These are phyloP conservation scores for Cacajao melanocephalus DNA, from an alignment of 2,797 vertebrate species.

Conservation along the genomic window DNA sequence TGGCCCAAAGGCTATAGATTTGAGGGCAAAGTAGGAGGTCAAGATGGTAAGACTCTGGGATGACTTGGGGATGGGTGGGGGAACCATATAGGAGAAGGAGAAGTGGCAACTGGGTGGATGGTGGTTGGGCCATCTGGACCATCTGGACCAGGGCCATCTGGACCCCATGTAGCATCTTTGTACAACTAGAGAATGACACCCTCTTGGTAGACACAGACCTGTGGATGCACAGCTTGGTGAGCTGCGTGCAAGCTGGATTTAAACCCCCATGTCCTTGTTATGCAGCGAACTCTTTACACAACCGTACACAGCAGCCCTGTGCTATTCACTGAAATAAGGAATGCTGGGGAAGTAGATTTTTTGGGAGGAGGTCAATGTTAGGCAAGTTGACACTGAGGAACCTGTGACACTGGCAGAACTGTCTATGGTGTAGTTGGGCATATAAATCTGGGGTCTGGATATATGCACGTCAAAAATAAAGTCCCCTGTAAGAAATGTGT, in stretches of 20 bases:
- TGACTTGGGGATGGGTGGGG: background rate
- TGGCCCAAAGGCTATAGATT: background rate
- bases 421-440: background rate
- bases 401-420: background rate
- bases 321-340: background rate
- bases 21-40: background rate
- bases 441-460: background rate
- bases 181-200: background rate
- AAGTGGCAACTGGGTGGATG: background rate
- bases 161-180: background rate
- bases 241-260: background rate
- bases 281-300: background rate
- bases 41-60: background rate
- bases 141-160: background rate
- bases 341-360: background rate
- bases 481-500: background rate
- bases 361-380: background rate
- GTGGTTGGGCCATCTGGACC: background rate
- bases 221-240: background rate
- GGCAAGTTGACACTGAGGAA: background rate
- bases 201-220: background rate
- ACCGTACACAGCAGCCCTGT: background rate
- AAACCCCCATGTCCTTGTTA: background rate
- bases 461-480: background rate
- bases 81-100: background rate